Base-by-base conservation (phyloP, 1,140 invertebrate species). In the Tribolium madens region DNA sequence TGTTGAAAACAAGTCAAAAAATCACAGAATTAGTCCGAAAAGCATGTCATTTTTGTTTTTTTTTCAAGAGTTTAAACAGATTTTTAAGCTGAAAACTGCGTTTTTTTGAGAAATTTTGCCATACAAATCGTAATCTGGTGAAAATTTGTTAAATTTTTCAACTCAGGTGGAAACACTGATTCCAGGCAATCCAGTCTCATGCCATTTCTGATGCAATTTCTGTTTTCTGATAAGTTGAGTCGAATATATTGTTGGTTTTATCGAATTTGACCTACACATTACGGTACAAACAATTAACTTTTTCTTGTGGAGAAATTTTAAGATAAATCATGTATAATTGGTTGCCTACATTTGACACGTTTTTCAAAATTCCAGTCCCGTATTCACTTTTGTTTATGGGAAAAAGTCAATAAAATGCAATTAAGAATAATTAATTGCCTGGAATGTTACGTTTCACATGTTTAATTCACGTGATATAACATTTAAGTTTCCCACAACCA, bases 401-500 rank as follows among this genome's bases (percentile, higher is more conserved):
- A 64, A 64, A 64, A 33, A 33, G 57, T 64, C 26, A 12, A 64
- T 64, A 64, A 14, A 31, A 33, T 12, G 26, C 52, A 57, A 57
- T 57, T 57, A 57, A 57, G 4, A 57, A 57, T 64, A 64, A 64
- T 64, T 64, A 64, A 64, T 64, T 33, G 57, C 6, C 31, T 64
- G 57, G 57, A 64, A 64, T 64, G 57, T 14, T 21, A 33, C 7
- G 57, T 64, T 26, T 64, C 57, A 64, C 57, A 64, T 64, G 57
- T 26, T 64, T 64, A 64, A 64, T 64, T 64, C 57, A 64, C 57
- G 26, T 64, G 57, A 64, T 64, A 64, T 31, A 64, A 64, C 57
- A 64, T 64, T 64, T 64, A 64, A 64, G 26, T 64, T 64, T 64
- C 57, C 12, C 57, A 64, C 31, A 64, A 64, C 57, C 26, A 64